Evolutionary conservation across 2,797 vertebrate species (phyloP).

Genomic region (Poeciliopsis paucimaculata): DNA sequence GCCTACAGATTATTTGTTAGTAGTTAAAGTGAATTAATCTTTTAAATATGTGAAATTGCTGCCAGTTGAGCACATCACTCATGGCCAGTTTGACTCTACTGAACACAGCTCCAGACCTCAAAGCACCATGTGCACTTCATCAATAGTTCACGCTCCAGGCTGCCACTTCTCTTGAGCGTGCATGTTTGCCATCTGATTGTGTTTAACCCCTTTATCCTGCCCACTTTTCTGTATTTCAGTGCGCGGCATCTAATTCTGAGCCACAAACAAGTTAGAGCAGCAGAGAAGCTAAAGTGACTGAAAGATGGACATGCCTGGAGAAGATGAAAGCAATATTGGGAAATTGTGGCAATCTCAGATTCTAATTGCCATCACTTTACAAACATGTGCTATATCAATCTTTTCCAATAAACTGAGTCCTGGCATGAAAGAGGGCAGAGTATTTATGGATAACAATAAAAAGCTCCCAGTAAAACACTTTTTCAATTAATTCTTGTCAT

Average conservation of each 20-base stretch:
- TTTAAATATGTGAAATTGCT: constrained; percentile 62
- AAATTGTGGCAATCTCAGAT: constrained; percentile 1
- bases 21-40: constrained; percentile 66
- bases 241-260: constrained; percentile 48
- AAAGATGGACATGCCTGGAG: background rate
- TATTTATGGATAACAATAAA: background rate
- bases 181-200: constrained; percentile 70
- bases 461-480: constrained; percentile 14
- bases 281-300: constrained; percentile 35
- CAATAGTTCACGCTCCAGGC: constrained; percentile 68
- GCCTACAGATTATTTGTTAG: constrained; percentile 61
- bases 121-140: constrained; percentile 66
- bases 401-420: constrained; percentile 27
- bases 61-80: constrained; percentile 69
- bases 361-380: constrained; percentile 14
- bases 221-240: constrained; percentile 31
- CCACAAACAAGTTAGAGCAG: constrained; percentile 21
- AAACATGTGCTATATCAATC: background rate
- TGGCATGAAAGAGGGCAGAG: constrained; percentile 17
- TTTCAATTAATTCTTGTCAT: background rate
- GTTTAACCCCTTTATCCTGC: constrained; percentile 47
- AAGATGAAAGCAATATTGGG: background rate
- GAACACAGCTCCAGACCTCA: constrained; percentile 49
- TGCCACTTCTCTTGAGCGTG: constrained; percentile 64
- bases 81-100: constrained; percentile 51